Evolutionary conservation across 2,888 invertebrate genomes (phyloP).

Genomic region (Anticlea derivata): DNA sequence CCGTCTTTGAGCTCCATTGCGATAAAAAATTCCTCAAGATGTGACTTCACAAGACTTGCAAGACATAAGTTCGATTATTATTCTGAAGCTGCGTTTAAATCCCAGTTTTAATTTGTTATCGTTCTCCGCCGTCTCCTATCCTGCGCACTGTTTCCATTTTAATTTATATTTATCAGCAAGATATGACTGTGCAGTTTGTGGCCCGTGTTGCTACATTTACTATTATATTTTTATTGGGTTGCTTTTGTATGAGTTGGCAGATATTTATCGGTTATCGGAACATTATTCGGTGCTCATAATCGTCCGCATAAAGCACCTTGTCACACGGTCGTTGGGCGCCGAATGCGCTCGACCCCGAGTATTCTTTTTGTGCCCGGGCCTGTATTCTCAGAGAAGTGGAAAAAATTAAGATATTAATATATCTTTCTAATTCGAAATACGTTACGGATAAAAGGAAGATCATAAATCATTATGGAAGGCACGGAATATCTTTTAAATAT

Average conservation of each 20-base stretch:
- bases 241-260: slow-evolving; percentile 84
- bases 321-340: slow-evolving; percentile 83
- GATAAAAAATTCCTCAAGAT: slow-evolving; percentile 45
- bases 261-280: slow-evolving; percentile 83
- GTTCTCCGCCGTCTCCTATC: slow-evolving; percentile 49
- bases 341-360: slow-evolving; percentile 73
- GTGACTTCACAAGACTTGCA: slow-evolving; percentile 13
- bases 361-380: slow-evolving; percentile 79
- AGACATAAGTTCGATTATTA: slow-evolving; percentile 45
- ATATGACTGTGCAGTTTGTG: slow-evolving; percentile 80
- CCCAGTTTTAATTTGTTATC: slow-evolving; percentile 66
- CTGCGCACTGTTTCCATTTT: slow-evolving; percentile 64
- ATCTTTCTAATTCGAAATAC: slow-evolving; percentile 84
- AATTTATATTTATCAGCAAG: slow-evolving; percentile 74
- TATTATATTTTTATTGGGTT: slow-evolving; percentile 83
- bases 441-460: slow-evolving; percentile 78
- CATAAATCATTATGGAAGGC: slow-evolving; percentile 78
- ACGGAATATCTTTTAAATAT: slow-evolving; percentile 71
- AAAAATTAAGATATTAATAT: slow-evolving; percentile 84
- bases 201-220: slow-evolving; percentile 79
- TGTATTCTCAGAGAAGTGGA: slow-evolving; percentile 81
- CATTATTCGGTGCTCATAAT: slow-evolving; percentile 83
- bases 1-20: slow-evolving; percentile 14
- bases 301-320: slow-evolving; percentile 83
- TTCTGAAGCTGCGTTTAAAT: slow-evolving; percentile 52